These are phyloP conservation scores for Drosophila borealis DNA, from an alignment of 2,888 invertebrate genomes.

Conservation along the genomic window DNA sequence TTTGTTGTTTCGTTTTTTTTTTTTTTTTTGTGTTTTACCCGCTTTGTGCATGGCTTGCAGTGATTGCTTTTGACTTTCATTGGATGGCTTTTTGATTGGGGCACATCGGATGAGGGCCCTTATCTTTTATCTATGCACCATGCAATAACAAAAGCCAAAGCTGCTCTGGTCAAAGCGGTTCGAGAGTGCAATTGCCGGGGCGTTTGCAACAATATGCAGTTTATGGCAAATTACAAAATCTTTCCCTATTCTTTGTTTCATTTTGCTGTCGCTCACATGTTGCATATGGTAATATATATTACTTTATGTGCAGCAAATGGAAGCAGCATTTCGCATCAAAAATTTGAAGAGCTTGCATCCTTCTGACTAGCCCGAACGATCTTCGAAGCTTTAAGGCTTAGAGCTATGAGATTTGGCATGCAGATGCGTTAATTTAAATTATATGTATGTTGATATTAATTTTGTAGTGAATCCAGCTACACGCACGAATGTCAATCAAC, in stretches of 20 bases:
- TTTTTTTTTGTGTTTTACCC: background rate
- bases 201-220: conserved; percentile 13
- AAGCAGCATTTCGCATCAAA: background rate
- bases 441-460: background rate
- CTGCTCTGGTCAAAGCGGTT: conserved; percentile 4
- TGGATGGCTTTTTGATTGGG: conserved; percentile 50
- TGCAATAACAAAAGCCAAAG: conserved; percentile 16
- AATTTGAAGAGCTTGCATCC: background rate
- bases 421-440: too few relatives aligned
- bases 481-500: too few relatives aligned
- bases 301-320: background rate
- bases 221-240: background rate
- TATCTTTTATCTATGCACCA: conserved; percentile 21
- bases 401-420: background rate
- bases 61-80: conserved; percentile 52
- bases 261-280: background rate
- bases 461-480: too few relatives aligned
- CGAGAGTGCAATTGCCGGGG: background rate
- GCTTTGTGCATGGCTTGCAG: conserved; percentile 6
- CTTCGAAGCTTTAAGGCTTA: background rate
- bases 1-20: background rate
- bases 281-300: conserved; percentile 1
- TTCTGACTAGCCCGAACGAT: background rate
- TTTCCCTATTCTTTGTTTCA: background rate
- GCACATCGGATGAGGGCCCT: conserved; percentile 34